phyloP scores from a whole-genome alignment of 1,140 invertebrate species.

The Sminthurides bifidus region DNA sequence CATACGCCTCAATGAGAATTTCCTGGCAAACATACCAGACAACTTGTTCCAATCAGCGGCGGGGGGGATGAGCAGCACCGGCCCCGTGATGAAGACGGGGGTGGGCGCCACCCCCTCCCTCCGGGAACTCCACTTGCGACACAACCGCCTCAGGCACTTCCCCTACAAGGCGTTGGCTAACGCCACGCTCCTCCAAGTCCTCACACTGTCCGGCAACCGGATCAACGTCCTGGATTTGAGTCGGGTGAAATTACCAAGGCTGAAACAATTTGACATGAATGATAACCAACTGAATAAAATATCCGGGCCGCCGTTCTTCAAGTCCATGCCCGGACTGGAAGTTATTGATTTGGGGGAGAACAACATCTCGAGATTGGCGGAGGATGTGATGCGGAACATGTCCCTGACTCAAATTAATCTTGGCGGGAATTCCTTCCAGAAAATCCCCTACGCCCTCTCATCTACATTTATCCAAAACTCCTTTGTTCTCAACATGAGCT shows the following conservation, averaged over 20 bases:
- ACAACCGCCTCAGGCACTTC: constrained; percentile 58
- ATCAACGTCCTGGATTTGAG: constrained; percentile 59
- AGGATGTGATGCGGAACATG: constrained; percentile 59
- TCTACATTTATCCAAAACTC: constrained; percentile 53
- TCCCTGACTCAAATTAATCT: constrained; percentile 59
- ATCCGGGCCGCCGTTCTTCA: constrained; percentile 60
- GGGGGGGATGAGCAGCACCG: constrained; percentile 49
- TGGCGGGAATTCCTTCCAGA: constrained; percentile 64
- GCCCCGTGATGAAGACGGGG: too few relatives aligned
- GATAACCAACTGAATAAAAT: constrained; percentile 61
- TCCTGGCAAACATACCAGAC: constrained; percentile 30
- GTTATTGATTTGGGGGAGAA: constrained; percentile 61
- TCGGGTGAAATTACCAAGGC: constrained; percentile 56
- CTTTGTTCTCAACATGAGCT: constrained; percentile 63
- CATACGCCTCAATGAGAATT: constrained; percentile 35
- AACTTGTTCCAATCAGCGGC: constrained; percentile 38
- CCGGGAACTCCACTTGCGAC: constrained; percentile 57
- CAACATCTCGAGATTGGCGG: constrained; percentile 57
- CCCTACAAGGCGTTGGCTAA: constrained; percentile 63
- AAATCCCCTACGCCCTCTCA: constrained; percentile 63
- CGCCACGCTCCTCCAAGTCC: constrained; percentile 52
- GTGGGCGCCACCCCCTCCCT: too few relatives aligned
- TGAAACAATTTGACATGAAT: constrained; percentile 60
- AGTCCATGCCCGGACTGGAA: constrained; percentile 52
- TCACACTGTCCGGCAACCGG: constrained; percentile 54